These are phyloP conservation scores for Tapera naevia DNA, from an alignment of 2,797 vertebrate species.

Conservation along the genomic window DNA sequence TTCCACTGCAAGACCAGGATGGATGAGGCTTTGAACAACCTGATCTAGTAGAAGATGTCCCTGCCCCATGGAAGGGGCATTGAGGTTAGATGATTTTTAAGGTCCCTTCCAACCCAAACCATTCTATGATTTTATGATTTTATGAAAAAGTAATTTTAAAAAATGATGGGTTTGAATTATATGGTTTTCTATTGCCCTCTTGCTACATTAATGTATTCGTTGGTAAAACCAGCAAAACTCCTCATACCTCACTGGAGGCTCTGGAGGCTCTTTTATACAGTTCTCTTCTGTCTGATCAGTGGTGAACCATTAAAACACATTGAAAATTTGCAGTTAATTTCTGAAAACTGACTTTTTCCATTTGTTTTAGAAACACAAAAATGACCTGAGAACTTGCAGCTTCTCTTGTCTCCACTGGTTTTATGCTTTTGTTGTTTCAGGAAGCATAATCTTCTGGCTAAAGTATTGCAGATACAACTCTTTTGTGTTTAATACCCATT, in stretches of 20 bases:
- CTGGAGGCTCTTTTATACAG: slow-evolving; percentile 3
- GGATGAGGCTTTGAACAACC: too few species aligned
- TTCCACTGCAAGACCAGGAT: background rate
- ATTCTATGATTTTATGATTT: too few species aligned
- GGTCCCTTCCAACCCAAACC: too few species aligned
- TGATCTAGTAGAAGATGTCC: too few species aligned
- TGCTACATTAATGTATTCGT: slow-evolving; percentile 1
- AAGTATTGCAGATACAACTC: background rate
- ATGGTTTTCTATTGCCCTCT: background rate
- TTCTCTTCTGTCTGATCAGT: slow-evolving; percentile 27
- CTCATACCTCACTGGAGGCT: background rate
- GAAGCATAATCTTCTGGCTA: background rate
- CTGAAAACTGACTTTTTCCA: background rate
- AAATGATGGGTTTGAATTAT: slow-evolving; percentile 1
- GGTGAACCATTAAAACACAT: slow-evolving; percentile 14
- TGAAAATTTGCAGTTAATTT: slow-evolving; percentile 14
- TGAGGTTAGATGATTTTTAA: too few species aligned
- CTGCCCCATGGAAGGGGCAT: too few species aligned
- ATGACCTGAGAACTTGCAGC: background rate
- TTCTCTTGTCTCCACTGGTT: background rate
- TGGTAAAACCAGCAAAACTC: slow-evolving; percentile 36
- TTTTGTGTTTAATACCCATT: background rate
- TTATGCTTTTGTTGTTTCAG: background rate
- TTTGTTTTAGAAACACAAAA: background rate
- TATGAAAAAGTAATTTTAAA: too few species aligned